A percentile compares a stretch with the other conserved stretches of the same genome.
These are phyloP conservation scores for Xenopus borealis DNA, from an alignment of 2,113 vertebrate species.

Conservation along the genomic window DNA sequence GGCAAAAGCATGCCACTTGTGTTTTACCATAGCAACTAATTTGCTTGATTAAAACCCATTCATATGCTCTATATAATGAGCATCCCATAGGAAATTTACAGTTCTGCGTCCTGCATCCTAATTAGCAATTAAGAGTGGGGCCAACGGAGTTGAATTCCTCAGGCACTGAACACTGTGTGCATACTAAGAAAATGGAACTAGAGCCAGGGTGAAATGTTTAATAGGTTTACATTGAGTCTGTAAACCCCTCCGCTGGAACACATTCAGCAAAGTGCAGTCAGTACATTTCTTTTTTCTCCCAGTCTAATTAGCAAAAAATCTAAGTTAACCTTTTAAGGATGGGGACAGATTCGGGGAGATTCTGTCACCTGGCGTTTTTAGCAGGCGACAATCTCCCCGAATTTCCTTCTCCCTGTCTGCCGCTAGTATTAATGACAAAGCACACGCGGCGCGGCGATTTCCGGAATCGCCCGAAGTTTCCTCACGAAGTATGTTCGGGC, in stretches of 20 bases:
- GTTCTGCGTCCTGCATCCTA: conserved; percentile 51
- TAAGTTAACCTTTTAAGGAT: too few relatives aligned
- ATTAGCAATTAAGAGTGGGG: conserved; percentile 55
- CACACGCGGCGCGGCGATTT: too few relatives aligned
- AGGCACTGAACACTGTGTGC: conserved; percentile 7
- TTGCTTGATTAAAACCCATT: conserved; percentile 62
- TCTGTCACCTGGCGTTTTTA: too few relatives aligned
- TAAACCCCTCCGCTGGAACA: conserved; percentile 6
- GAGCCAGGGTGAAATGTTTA: neutral
- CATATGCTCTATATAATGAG: conserved; percentile 59
- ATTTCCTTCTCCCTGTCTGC: too few relatives aligned
- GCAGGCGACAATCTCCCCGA: too few relatives aligned
- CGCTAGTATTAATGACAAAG: too few relatives aligned
- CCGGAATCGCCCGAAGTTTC: too few relatives aligned
- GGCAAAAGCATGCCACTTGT: conserved; percentile 51
- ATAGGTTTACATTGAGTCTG: conserved; percentile 8
- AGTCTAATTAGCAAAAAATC: too few relatives aligned
- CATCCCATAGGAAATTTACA: conserved; percentile 59
- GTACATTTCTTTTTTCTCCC: neutral
- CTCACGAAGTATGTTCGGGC: too few relatives aligned
- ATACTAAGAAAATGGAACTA: conserved; percentile 1
- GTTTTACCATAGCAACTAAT: conserved; percentile 64
- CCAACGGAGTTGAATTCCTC: conserved; percentile 50
- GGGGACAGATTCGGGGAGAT: too few relatives aligned
- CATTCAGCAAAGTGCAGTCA: neutral